phyloP scores from a whole-genome alignment of 1,140 invertebrate species.

The Drosophila nigromelanica region DNA sequence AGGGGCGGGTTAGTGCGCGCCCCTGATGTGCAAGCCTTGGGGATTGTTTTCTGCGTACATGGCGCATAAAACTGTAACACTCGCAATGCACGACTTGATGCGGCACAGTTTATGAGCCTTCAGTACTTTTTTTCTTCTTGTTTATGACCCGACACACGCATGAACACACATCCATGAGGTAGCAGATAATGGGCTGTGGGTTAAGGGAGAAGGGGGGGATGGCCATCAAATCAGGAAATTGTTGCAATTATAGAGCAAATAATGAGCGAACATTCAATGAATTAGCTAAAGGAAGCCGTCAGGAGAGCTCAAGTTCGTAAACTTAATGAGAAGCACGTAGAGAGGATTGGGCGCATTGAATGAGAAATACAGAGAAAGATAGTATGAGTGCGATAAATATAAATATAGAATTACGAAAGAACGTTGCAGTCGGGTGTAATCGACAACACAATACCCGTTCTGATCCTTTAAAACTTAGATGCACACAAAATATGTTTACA shows the following conservation, averaged over 20 bases:
- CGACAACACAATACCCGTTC: no score
- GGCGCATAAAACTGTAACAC: conserved; percentile 72
- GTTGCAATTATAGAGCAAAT: conserved; percentile 74
- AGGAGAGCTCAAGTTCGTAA: neutral
- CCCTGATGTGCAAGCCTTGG: conserved; percentile 15
- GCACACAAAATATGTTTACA: no score
- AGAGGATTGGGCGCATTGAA: neutral
- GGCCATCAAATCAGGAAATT: conserved; percentile 66
- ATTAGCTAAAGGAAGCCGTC: conserved; percentile 16
- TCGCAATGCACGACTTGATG: conserved; percentile 51
- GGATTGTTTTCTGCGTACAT: conserved; percentile 58
- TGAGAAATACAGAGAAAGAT: neutral
- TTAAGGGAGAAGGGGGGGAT: neutral
- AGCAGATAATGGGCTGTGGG: conserved; percentile 18
- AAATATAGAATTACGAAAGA: no score
- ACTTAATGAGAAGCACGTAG: conserved; percentile 2
- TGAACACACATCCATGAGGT: conserved; percentile 3
- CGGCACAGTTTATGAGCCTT: conserved; percentile 58
- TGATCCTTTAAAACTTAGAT: no score
- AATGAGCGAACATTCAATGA: conserved; percentile 63
- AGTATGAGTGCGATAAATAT: no score
- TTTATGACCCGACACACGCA: conserved; percentile 47
- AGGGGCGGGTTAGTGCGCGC: neutral
- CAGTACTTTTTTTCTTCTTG: conserved; percentile 32
- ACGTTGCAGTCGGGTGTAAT: no score